A percentile compares a stretch with the other conserved stretches of the same genome.
phyloP scores from a whole-genome alignment of 2,797 vertebrate genomes.

The Clamator glandarius region DNA sequence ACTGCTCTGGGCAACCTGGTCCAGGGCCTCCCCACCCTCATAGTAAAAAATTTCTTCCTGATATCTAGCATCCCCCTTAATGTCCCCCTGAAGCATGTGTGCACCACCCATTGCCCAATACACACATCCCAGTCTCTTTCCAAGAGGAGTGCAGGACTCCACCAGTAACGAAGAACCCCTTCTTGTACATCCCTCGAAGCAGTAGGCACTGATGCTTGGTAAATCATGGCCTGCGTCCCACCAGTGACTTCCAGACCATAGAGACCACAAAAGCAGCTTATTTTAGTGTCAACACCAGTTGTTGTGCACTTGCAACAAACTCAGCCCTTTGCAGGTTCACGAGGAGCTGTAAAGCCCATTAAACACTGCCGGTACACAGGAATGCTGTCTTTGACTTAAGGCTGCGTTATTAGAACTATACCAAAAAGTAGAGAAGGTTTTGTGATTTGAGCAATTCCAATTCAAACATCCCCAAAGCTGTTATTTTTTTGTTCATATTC shows the following conservation, averaged over 20 bases:
- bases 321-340: not conserved
- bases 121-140: not conserved
- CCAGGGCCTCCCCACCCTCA: too few species aligned
- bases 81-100: not conserved
- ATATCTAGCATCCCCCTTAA: too few species aligned
- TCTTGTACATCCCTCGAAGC: too few species aligned
- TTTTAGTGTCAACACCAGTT: not conserved
- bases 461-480: conserved; percentile 14
- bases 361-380: not conserved
- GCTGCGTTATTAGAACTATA: not conserved
- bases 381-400: not conserved
- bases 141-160: not conserved
- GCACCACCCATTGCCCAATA: not conserved
- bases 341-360: conserved; percentile 1
- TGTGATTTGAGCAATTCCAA: not conserved
- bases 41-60: too few species aligned
- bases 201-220: not conserved
- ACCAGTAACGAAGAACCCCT: too few species aligned
- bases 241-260: not conserved
- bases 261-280: not conserved
- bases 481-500: not conserved
- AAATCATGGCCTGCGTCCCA: not conserved
- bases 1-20: too few species aligned
- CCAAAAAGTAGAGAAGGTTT: not conserved
- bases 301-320: not conserved